Evolutionary conservation across 1,140 invertebrate genomes (phyloP), one percentile per base, ranked within the genome.

Genomic region (Drosophila santomea): DNA sequence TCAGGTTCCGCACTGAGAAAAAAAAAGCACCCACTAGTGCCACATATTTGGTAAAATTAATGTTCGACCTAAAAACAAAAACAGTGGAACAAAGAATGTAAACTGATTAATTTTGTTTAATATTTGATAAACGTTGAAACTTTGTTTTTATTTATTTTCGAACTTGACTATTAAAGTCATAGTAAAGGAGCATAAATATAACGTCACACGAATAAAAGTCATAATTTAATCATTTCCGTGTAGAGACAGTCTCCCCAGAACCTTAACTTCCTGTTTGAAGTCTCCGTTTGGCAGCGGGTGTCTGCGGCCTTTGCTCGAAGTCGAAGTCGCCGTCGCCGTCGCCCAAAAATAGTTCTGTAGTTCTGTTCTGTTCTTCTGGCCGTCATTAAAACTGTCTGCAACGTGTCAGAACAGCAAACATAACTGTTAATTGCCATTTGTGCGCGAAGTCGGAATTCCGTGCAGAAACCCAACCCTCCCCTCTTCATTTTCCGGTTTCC

Each of bases 341-440:
- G 52, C 20, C 79, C 81, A 84, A 88, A 83, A 80, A 89, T 83
- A 88, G 80, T 82, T 88, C 43, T 60, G 63, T 59, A 45, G 20
- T 20, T 20, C 20, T 20, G 28, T n/a, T 17, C 17, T 38, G 45
- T 4, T 36, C n/a, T 56, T 45, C 66, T 63, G 47, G 20, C 38
- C 72, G 57, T 84, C 83, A 84, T 89, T 88, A 88, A 88, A 89
- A 88, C 84, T 89, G 83, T 88, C 83, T 89, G 80, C 85, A 89
- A 84, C 80, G 77, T 90, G 73, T 77, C 52, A 77, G 64, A 78
- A 77, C 72, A 83, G 76, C 83, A 84, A 90, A 88, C 85, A 88
- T 88, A 88, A 88, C 84, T 84, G 84, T 88, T 88, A 88, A 88
- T 88, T 88, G 84, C 80, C 80, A 88, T 84, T 88, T 74, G 60